A percentile compares a stretch with the other conserved stretches of the same genome.
Evolutionary conservation across 2,888 invertebrate species (phyloP).

Genomic region (Sycophila texana): DNA sequence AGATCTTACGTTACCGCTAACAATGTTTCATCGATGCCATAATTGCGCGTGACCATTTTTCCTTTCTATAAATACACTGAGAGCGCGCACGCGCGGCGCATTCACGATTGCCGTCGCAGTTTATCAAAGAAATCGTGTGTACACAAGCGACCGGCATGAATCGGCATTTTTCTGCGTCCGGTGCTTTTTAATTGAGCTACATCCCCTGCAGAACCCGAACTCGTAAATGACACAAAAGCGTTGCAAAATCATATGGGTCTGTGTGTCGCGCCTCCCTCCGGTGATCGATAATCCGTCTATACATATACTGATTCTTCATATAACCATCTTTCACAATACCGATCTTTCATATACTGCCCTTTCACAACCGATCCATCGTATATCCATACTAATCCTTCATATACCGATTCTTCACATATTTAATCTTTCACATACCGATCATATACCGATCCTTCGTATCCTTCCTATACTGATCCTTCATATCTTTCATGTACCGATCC

Average conservation of each 20-base stretch:
- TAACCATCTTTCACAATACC: too few species aligned
- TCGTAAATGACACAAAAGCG: conserved; percentile 49
- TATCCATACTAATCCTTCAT: too few species aligned
- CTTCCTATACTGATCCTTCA: too few species aligned
- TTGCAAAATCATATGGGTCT: conserved; percentile 32
- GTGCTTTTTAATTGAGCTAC: conserved; percentile 46
- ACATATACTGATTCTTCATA: too few species aligned
- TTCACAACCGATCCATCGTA: too few species aligned
- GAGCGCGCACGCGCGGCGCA: not conserved
- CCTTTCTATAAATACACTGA: not conserved
- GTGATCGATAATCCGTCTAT: too few species aligned
- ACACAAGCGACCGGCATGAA: conserved; percentile 30
- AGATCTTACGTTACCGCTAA: conserved; percentile 15
- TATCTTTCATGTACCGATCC: too few species aligned
- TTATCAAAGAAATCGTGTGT: conserved; percentile 39
- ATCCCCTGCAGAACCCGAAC: conserved; percentile 29
- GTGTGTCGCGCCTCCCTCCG: not conserved
- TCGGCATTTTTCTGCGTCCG: conserved; percentile 35
- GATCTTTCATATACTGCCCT: too few species aligned
- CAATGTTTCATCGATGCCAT: conserved; percentile 12
- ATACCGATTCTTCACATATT: too few species aligned
- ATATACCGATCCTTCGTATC: too few species aligned
- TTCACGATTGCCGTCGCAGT: not conserved
- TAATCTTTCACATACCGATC: too few species aligned
- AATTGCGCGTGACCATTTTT: conserved; percentile 14